Conservation (phyloP, 2,113 vertebrate genomes). For the Dendropsophus ebraccatus region DNA sequence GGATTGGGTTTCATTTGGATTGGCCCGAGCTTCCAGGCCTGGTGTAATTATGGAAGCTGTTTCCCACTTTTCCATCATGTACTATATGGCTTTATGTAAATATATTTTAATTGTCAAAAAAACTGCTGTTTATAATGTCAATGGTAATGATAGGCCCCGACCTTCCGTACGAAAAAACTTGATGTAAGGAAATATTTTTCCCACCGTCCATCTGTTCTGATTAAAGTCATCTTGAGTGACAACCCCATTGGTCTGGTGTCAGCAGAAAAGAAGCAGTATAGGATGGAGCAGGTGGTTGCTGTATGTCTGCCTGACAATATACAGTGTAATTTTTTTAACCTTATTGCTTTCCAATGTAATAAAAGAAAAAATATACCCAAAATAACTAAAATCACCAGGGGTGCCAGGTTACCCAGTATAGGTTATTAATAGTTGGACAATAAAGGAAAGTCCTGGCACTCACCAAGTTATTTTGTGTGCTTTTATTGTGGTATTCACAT, state of each 20-base stretch:
- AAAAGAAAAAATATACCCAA: too few species aligned
- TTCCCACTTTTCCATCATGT: not conserved
- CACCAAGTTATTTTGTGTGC: too few species aligned
- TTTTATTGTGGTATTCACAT: too few species aligned
- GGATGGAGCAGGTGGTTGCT: not conserved
- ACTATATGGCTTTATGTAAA: constrained; percentile 8
- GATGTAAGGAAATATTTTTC: not conserved
- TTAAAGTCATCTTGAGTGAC: not conserved
- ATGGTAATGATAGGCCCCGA: not conserved
- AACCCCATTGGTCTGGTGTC: not conserved
- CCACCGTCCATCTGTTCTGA: not conserved
- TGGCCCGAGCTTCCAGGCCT: constrained; percentile 17
- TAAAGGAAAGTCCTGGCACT: too few species aligned
- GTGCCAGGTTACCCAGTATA: too few species aligned
- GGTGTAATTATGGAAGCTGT: not conserved
- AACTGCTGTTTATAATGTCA: not conserved
- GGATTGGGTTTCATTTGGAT: constrained; percentile 51
- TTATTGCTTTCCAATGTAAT: too few species aligned
- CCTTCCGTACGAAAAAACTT: not conserved
- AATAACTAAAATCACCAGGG: too few species aligned
- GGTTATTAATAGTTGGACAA: too few species aligned
- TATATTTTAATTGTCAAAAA: constrained; percentile 31
- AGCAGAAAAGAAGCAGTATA: not conserved
- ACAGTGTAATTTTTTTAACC: too few species aligned
- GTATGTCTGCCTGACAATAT: too few species aligned